Evolutionary conservation across 2,888 invertebrate genomes (phyloP), one percentile per base, ranked within the genome.

Genomic region (Drosophila nr. perissopoda): DNA sequence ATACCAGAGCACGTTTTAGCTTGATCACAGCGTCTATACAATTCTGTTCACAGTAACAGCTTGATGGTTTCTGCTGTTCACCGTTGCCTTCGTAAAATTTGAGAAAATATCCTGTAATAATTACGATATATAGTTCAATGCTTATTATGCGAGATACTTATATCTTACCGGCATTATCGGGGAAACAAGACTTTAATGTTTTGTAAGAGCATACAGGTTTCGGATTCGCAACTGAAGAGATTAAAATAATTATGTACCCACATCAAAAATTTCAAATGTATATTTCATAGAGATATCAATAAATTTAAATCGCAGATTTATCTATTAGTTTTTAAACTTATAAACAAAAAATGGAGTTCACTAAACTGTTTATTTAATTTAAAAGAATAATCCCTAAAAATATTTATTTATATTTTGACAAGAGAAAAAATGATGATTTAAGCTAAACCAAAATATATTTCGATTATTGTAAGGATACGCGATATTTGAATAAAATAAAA

Each of bases 121-220:
- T 6, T 51, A 4, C 27, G 0, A 13, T 13, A 21, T 8, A 34
- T 13, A 4, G 4, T 2, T 13, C 8, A 25, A 34, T 52, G 10
- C 21, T 31, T n/a, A 13, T 33, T 11, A 29, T 21, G 11, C 8
- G 2, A 42, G 16, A 2, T 1, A 10, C 11, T 21, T 53, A 59
- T 36, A 18, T n/a, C 77, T 76, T 65, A 92, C 92, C 68, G 36
- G 82, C 75, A 74, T 92, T 79, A 13, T 53, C 57, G 0, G 89
- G 89, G 53, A 93, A 88, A 51, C 93, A 93, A 4, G 77, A 56
- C 25, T 82, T 90, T 2, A 93, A 72, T 5, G 49, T 65, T 61
- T 83, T 83, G 51, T 92, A 92, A 65, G 82, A 74, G 71, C 93
- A 93, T 0, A 93, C 91, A 0, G 82, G 88, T 49, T 92, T 92